Evolutionary conservation across 2,888 invertebrate genomes (phyloP), one percentile per base, ranked within the genome.

Genomic region (Caenorhabditis sinica): DNA sequence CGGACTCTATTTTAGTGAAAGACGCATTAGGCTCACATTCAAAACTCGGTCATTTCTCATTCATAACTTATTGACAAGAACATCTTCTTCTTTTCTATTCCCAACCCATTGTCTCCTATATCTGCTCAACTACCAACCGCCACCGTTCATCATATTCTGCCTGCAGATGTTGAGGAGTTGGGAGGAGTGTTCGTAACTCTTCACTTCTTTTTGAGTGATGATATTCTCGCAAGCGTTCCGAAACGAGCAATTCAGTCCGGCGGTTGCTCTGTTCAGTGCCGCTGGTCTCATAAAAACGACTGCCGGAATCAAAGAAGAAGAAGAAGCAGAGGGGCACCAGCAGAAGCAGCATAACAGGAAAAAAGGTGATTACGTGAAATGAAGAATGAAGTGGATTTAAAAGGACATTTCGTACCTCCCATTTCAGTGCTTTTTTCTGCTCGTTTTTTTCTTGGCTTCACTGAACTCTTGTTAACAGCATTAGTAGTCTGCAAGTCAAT

Each of bases 141-240:
- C 63, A 65, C 66, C 71, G 56, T 80, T 79, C 79, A 8, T 17
- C 58, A 28, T 68, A 43, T 66, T 30, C 11, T 58, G 13, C 28
- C 61, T 71, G 23, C 66, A 80, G 66, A 72, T 72, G 80, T 51
- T 53, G 36, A 40, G 30, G 58, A 49, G 76, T 45, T 65, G 61
- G 63, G 33, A 17, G 53, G 13, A 36, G 4, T 2, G 49, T 25
- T 11, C 49, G 2, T 20, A n/a, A 36, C 61, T 49, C 68, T 40
- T 23, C 33, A 36, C 40, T 49, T 49, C 9, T 40, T 49, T 40
- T 69, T 51, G 40, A 69, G 61, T 51, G 68, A 91, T 91, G 91
- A 91, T 91, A 82, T 91, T 90, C 85, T 88, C 91, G 51, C 91
- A 91, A 86, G 89, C 91, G 56, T 91, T 91, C 83, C 90, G 90